Base-by-base conservation (phyloP, 2,888 invertebrate genomes). In the Dromius quadrimaculatus region DNA sequence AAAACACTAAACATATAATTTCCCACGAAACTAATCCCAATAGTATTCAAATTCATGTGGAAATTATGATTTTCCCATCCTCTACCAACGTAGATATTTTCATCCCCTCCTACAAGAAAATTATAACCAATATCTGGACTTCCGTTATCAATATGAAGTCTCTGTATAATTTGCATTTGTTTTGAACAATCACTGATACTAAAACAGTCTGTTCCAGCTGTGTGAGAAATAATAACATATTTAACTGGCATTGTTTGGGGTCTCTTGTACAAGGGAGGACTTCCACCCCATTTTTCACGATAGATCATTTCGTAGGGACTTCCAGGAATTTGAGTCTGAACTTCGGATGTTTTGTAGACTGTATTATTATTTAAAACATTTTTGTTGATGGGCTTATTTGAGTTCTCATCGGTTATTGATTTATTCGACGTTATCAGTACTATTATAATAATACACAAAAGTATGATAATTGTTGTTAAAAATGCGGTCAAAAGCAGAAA, bases 241-340 rank as follows among this genome's bases (percentile, higher is more conserved):
- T 82, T 80, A 22, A 83, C 81, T 13, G 86, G 85, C 71, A 78
- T 78, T 1, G 73, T 45, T 45, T 85, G 76, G 13, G 77, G 75
- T 20, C 77, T 76, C 1, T 78, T 77, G 15, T 80, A 80, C 0
- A 84, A 82, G 0, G 87, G 84, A 0, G 87, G 86, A 76, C 87
- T 86, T 0, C 89, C 91, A 0, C 86, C 80, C 92, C 92, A 92
- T 43, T 87, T 43, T 17, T 68, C 28, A 15, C 72, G 65, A 34
- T 74, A 76, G 38, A 74, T 71, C 2, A 73, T 54, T 5, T 59
- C 28, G 1, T 50, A 2, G 6, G 5, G 5, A 19, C 59, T 59
- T n/a, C 17, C 17, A n/a, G n/a, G 6, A 19, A 59, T 19, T 4
- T 59, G 59, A 1, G 59, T 34, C 11, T 34, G 19, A 19, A 9